These are phyloP conservation scores for Catharus fuscescens DNA, from an alignment of 2,113 vertebrate genomes.

Conservation along the genomic window DNA sequence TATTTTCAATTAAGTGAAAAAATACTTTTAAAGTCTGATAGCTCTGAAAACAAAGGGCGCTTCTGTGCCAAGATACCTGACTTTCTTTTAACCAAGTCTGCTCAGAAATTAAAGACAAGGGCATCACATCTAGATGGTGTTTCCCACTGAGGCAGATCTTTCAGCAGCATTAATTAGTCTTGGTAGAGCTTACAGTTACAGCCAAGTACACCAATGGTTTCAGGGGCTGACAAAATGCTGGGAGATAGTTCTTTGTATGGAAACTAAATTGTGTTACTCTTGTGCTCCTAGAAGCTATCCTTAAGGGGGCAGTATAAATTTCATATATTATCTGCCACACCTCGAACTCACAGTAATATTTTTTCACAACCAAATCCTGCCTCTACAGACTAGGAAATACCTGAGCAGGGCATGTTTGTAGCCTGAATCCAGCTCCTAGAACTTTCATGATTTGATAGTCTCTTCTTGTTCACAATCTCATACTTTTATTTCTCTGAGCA, in stretches of 20 bases:
- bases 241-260: background rate
- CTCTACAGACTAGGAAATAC: background rate
- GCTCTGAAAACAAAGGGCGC: conserved; percentile 16
- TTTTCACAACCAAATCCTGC: background rate
- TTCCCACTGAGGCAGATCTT: conserved; percentile 1
- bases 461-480: background rate
- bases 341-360: background rate
- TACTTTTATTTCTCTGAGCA: background rate
- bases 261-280: background rate
- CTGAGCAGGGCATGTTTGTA: background rate
- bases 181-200: background rate
- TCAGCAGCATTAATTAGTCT: conserved; percentile 16
- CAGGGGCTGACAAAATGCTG: background rate
- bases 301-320: background rate
- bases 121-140: background rate
- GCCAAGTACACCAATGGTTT: background rate
- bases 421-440: background rate
- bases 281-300: background rate
- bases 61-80: background rate
- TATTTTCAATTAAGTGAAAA: conserved; percentile 63
- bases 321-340: background rate
- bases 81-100: conserved; percentile 49
- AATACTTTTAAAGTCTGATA: conserved; percentile 21
- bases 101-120: conserved; percentile 21
- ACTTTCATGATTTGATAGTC: background rate